Evolutionary conservation across 2,888 invertebrate species (phyloP), one percentile per base, ranked within the genome.

Genomic region (Ernsta delagoae): DNA sequence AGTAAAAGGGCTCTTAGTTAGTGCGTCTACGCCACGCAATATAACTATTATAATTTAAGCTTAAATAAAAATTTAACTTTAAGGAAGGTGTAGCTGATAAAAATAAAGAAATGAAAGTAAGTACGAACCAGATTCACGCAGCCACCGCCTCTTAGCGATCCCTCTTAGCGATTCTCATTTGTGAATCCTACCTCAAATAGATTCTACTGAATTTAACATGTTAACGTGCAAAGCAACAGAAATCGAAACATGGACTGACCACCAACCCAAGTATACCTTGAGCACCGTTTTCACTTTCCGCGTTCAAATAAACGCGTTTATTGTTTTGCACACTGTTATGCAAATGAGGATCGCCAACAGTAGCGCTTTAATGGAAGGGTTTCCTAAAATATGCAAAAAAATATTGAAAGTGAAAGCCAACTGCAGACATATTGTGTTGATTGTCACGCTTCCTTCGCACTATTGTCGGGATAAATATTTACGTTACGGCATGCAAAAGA

Each of bases 231-330:
- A 75, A 82, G 77, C 85, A 82, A 78, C 80, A 87, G 84, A 86
- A 86, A 86, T 79, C 87, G 77, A 84, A 83, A 81, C 82, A 77
- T 79, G 77, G 81, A 93, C 92, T 93, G 90, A 79, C 84, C 76
- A 79, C 61, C 73, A 76, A 75, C 77, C 72, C 72, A 73, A 73
- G 71, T 75, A 78, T 76, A 84, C 79, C 88, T 88, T 88, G 85
- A 88, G 86, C 88, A 80, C 75, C 79, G 92, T 89, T 93, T 92
- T 93, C 92, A 90, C 92, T 93, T 91, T 92, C 90, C 84, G 86
- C 86, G 80, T 83, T 79, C 81, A 89, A 89, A 89, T 86, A 89
- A 90, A 87, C 82, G 75, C 76, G 73, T 84, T 86, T 88, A 89
- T 90, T 89, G 87, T 89, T 86, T 82, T 77, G 84, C 79, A 78